Percentiles rank a stretch among this genome's conserved stretches.
Conservation (phyloP, 2,797 vertebrate species). For the Hypotaenidia okinawae region DNA sequence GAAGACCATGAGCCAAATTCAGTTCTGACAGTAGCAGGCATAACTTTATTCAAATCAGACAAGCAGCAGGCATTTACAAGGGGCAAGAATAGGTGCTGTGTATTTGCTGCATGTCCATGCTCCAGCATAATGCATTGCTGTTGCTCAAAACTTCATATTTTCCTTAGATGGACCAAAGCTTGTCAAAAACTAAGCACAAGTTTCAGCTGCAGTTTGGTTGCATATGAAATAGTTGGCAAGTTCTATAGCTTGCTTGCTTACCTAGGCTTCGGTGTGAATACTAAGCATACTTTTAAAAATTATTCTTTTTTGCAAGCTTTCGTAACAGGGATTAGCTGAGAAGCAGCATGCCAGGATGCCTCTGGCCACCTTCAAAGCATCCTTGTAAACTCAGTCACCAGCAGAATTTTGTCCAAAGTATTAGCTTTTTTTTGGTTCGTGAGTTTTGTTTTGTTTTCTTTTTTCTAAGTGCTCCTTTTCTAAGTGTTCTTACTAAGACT, state of each 20-base stretch:
- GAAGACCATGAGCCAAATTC: constrained; percentile 60
- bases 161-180: neutral
- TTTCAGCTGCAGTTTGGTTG: neutral
- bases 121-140: neutral
- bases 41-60: constrained; percentile 64
- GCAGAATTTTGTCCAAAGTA: neutral
- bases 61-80: constrained; percentile 16
- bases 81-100: constrained; percentile 8
- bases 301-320: neutral
- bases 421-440: neutral
- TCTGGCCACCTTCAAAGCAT: constrained; percentile 30
- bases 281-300: neutral
- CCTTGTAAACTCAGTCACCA: constrained; percentile 18
- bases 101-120: neutral
- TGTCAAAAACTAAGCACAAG: neutral
- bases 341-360: neutral
- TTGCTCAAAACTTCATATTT: neutral
- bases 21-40: constrained; percentile 62
- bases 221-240: neutral
- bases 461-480: neutral
- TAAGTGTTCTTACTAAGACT: neutral
- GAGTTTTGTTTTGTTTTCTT: neutral
- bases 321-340: neutral
- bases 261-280: neutral
- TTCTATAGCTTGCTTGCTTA: neutral